Evolutionary conservation across 2,797 vertebrate species (phyloP).

Genomic region (Pterois miles): DNA sequence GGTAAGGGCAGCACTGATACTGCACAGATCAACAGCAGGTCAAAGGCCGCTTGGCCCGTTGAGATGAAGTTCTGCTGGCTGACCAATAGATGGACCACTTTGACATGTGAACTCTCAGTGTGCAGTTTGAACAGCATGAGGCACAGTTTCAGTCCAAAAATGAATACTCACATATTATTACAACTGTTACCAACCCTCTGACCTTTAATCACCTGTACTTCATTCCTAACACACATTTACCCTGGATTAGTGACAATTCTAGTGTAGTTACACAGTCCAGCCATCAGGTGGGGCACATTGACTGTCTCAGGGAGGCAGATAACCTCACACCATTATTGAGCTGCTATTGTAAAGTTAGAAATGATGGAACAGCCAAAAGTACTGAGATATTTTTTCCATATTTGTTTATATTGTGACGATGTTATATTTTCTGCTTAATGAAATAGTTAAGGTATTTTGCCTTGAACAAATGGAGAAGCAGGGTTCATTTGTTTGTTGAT

Average conservation of each 20-base stretch:
- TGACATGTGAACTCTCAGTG: background rate
- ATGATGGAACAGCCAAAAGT: background rate
- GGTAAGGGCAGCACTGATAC: conserved; percentile 29
- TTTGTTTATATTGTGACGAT: no score
- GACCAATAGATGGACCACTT: conserved; percentile 39
- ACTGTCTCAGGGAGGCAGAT: background rate
- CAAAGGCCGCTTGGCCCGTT: conserved; percentile 18
- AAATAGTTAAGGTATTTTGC: no score
- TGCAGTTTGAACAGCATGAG: background rate
- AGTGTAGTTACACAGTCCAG: conserved; percentile 3
- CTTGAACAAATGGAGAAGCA: no score
- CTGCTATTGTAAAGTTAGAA: background rate
- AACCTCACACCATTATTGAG: background rate
- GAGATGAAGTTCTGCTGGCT: conserved; percentile 6
- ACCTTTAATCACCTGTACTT: background rate
- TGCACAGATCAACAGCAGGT: conserved; percentile 39
- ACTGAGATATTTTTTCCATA: no score
- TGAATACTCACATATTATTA: background rate
- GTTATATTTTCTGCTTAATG: no score
- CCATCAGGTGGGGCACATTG: conserved; percentile 36
- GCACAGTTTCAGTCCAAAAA: no score
- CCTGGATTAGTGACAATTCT: background rate
- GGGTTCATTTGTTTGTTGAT: fast-evolving
- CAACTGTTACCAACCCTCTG: no score
- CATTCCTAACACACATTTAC: background rate